Evolutionary conservation across 2,113 vertebrate genomes (phyloP).

Genomic region (Erpornis zantholeuca): DNA sequence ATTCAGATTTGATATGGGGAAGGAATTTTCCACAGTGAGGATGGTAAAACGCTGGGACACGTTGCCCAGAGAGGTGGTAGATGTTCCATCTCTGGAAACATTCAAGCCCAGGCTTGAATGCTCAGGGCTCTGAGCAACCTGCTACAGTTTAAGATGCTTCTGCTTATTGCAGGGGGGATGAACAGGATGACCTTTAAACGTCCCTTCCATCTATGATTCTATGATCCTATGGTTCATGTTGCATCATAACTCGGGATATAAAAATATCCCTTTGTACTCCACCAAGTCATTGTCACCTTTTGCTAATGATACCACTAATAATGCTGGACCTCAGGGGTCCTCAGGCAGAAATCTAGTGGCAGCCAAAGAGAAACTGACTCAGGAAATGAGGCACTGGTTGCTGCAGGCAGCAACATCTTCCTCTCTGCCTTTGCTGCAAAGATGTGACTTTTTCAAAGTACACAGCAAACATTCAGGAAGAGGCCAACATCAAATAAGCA

Average conservation of each 20-base stretch:
- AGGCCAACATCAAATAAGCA: neutral
- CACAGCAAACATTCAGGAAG: neutral
- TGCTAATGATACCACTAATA: neutral
- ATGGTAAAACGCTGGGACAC: neutral
- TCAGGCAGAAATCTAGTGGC: neutral
- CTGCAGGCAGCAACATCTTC: neutral
- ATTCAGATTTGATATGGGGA: neutral
- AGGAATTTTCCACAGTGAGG: neutral
- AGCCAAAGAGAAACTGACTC: neutral
- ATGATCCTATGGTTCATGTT: neutral
- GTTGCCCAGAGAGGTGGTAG: neutral
- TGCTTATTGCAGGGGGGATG: neutral
- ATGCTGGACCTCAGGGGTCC: neutral
- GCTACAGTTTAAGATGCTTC: neutral
- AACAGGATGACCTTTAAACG: neutral
- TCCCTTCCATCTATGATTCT: neutral
- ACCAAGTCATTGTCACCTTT: neutral
- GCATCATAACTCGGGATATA: neutral
- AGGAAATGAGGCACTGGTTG: neutral
- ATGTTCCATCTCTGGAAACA: neutral
- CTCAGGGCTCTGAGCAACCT: neutral
- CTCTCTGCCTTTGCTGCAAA: neutral
- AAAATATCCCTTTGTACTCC: neutral
- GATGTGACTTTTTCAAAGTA: neutral
- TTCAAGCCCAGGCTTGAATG: neutral